Conservation (phyloP, 2,888 invertebrate species). For the Ophion ventricosus region DNA sequence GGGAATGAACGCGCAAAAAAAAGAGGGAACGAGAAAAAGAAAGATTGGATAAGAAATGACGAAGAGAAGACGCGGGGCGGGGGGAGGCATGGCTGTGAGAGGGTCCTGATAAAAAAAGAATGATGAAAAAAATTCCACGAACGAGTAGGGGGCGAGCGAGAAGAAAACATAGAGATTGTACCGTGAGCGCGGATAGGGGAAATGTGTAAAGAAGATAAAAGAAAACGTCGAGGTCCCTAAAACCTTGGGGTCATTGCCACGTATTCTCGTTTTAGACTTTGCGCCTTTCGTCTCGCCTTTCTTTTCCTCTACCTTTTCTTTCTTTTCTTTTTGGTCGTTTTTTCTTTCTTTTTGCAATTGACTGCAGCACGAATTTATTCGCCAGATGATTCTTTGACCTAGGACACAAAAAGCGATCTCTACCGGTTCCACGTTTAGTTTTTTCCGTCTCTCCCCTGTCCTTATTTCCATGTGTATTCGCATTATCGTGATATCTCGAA, state of each 20-base stretch:
- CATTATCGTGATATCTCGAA: constrained; percentile 6
- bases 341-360: constrained; percentile 69
- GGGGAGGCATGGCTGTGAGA: constrained; percentile 1
- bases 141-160: constrained; percentile 24
- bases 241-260: constrained; percentile 80
- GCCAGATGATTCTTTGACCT: constrained; percentile 69
- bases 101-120: constrained; percentile 28
- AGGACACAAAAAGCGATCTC: constrained; percentile 33
- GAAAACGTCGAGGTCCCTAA: constrained; percentile 71
- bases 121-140: constrained; percentile 36
- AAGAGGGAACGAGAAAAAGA: constrained; percentile 56
- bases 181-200: constrained; percentile 30
- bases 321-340: constrained; percentile 45
- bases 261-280: constrained; percentile 71
- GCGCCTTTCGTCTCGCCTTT: constrained; percentile 57
- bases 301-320: constrained; percentile 64
- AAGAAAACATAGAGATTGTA: constrained; percentile 14
- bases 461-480: neutral
- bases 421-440: constrained; percentile 27
- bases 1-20: constrained; percentile 40
- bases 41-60: constrained; percentile 63
- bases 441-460: constrained; percentile 12
- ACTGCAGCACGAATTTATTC: constrained; percentile 69
- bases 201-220: constrained; percentile 53
- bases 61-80: constrained; percentile 43